phyloP scores from a whole-genome alignment of 2,113 vertebrate species.

The Motacilla alba region DNA sequence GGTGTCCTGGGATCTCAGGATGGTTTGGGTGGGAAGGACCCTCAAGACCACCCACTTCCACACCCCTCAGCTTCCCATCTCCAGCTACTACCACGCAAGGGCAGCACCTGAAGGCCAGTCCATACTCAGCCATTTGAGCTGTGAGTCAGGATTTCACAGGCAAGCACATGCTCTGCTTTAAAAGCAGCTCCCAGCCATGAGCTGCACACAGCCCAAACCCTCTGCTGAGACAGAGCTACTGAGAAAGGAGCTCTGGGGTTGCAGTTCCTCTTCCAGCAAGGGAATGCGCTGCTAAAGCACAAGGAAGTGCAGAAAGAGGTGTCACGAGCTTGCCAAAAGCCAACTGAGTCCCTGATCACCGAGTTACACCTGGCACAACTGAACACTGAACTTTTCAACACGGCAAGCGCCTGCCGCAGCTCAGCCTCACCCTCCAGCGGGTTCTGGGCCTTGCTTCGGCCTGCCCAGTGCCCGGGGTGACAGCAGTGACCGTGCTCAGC shows the following conservation, averaged over 20 bases:
- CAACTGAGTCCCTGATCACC: background rate
- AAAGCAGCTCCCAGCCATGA: background rate
- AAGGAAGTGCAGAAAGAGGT: background rate
- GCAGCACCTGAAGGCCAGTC: background rate
- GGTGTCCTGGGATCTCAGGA: background rate
- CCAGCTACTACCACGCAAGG: rapidly evolving
- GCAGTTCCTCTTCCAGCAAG: background rate
- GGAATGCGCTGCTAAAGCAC: background rate
- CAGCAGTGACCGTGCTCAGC: background rate
- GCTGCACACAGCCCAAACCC: background rate
- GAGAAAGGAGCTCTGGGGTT: background rate
- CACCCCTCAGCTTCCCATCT: background rate
- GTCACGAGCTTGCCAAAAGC: background rate
- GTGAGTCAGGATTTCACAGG: rapidly evolving
- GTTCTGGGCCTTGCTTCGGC: background rate
- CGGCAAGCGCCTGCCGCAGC: rapidly evolving
- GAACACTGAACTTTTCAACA: background rate
- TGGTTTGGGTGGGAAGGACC: background rate
- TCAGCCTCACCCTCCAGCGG: too few species aligned
- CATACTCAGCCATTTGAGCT: background rate
- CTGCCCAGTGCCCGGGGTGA: rapidly evolving
- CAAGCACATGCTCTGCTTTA: background rate
- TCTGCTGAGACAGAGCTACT: background rate
- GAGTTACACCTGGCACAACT: rapidly evolving
- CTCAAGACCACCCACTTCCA: background rate